Base-by-base conservation (phyloP, 1,140 invertebrate species). In the Phortica variegata region DNA sequence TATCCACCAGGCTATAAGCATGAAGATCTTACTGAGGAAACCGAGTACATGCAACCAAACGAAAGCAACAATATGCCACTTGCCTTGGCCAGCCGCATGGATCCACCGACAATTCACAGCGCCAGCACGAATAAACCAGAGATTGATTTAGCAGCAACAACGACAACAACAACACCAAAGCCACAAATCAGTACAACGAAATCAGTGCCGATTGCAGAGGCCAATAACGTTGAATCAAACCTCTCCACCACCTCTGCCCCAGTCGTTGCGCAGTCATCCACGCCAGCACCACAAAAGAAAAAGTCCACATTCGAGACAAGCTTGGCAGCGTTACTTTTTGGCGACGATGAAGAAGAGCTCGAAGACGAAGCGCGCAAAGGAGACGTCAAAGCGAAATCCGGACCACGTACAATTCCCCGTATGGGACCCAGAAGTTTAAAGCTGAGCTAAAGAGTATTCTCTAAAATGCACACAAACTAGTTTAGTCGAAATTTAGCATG, bases 1-100 rank as follows among this genome's bases (percentile, higher is more conserved):
- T 85, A 83, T 48, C 71, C 70, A 12, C 68, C 68, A 5, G 59
- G 61, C 15, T 75, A 73, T 42, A 49, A 47, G 19, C 49, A 59
- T 3, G 45, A 53, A 2, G 60, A 66, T 20, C 37, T 56, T 54
- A 20, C 36, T 2, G 47, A 60, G 15, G 49, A 57, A 32, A 23
- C 36, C 39, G 49, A 52, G 45, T 5, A 41, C 3, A 31, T 31
- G 8, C 43, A 58, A 26, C 21, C 31, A 5, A 0, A 43, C 34
- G 32, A 47, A 38, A 48, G 41, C 10, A 42, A 54, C 8, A 49
- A 65, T 17, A 61, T 54, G 13, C 73, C 62, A 15, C 29, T 53
- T 19, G 59, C 60, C 0, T 29, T 70, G 31, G 49, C 68, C 10
- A 49, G 43, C 19, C 48, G 40, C 16, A 49, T 54, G 47, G 47